phyloP scores from a whole-genome alignment of 2,888 invertebrate species.

The Phlogophora meticulosa region DNA sequence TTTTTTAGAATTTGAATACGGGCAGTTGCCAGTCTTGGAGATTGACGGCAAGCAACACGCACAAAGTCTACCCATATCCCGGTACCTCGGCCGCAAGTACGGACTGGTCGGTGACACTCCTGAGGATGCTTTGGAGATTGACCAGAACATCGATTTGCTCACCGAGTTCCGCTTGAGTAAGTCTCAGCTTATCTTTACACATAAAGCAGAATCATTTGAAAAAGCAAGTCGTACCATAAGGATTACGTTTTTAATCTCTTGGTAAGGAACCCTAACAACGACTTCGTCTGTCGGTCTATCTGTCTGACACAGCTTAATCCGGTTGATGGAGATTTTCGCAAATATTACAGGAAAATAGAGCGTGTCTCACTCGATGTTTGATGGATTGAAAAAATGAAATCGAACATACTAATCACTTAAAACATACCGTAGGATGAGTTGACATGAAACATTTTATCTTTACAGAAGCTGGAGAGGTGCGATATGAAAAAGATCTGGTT shows the following conservation, averaged over 20 bases:
- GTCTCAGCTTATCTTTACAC: slow-evolving; percentile 56
- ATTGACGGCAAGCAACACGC: slow-evolving; percentile 91
- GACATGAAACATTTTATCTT: neutral
- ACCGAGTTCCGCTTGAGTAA: slow-evolving; percentile 92
- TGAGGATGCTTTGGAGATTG: slow-evolving; percentile 92
- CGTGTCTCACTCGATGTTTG: too few species aligned
- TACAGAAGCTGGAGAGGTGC: slow-evolving; percentile 60
- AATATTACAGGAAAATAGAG: neutral
- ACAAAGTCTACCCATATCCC: slow-evolving; percentile 91
- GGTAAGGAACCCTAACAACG: too few species aligned
- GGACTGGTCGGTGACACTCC: slow-evolving; percentile 91
- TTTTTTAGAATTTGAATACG: slow-evolving; percentile 83
- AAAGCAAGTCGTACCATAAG: too few species aligned
- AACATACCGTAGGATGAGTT: too few species aligned
- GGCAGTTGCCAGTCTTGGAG: slow-evolving; percentile 92
- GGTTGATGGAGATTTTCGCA: too few species aligned
- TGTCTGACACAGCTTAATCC: too few species aligned
- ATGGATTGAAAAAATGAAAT: too few species aligned
- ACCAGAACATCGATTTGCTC: slow-evolving; percentile 91
- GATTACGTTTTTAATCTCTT: too few species aligned
- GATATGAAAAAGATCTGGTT: slow-evolving; percentile 61
- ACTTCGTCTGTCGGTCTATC: too few species aligned
- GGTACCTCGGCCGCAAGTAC: slow-evolving; percentile 92
- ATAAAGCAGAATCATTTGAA: too few species aligned
- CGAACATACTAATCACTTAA: too few species aligned